phyloP scores from a whole-genome alignment of 1,140 invertebrate species.

The Choristoneura fumiferana region DNA sequence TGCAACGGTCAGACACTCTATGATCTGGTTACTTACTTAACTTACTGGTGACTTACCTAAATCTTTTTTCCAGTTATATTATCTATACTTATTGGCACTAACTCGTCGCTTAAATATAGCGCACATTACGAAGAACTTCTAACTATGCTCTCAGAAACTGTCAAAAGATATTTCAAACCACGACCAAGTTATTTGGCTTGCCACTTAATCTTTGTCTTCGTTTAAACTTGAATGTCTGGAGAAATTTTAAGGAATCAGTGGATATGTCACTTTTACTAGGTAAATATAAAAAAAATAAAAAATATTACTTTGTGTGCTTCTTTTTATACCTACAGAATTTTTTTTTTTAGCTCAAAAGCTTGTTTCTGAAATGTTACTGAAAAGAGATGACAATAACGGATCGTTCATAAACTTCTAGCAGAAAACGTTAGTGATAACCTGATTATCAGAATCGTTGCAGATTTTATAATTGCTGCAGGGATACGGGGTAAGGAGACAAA shows the following conservation, averaged over 20 bases:
- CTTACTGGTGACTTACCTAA: conserved; percentile 2
- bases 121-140: conserved; percentile 66
- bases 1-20: too few relatives aligned
- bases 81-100: conserved; percentile 83
- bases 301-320: conserved; percentile 14
- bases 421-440: conserved; percentile 80
- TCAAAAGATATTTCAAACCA: conserved; percentile 88
- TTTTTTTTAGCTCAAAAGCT: conserved; percentile 71
- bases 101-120: conserved; percentile 50
- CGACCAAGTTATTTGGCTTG: conserved; percentile 83
- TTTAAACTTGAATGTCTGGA: conserved; percentile 85
- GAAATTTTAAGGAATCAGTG: conserved; percentile 83
- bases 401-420: conserved; percentile 80
- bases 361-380: conserved; percentile 60
- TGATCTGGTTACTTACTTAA: conserved; percentile 18
- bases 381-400: conserved; percentile 71
- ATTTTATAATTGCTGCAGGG: conserved; percentile 94
- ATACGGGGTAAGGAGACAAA: conserved; percentile 84
- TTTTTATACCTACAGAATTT: not conserved
- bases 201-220: conserved; percentile 83
- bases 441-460: conserved; percentile 85
- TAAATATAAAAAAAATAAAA: conserved; percentile 36
- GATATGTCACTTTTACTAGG: conserved; percentile 80
- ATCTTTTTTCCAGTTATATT: conserved; percentile 81
- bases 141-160: conserved; percentile 80